Evolutionary conservation across 2,888 invertebrate species (phyloP).

Genomic region (Pheosia gnoma): DNA sequence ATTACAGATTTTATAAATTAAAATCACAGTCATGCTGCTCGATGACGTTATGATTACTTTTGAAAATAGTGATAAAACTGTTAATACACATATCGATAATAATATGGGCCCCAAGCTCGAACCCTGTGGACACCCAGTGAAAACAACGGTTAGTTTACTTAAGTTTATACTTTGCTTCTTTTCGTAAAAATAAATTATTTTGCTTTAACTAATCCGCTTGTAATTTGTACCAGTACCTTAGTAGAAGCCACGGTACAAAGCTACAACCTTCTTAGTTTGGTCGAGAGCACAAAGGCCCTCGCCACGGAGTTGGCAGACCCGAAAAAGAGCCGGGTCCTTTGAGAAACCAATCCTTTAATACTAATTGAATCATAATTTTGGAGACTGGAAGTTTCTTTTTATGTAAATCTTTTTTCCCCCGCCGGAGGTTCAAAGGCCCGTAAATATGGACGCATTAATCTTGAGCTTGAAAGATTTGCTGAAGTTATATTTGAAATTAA

Average conservation of each 20-base stretch:
- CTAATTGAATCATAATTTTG: conserved; percentile 84
- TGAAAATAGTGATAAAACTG: no score
- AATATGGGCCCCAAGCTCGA: conserved; percentile 35
- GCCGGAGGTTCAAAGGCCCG: conserved; percentile 68
- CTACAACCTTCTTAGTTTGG: conserved; percentile 76
- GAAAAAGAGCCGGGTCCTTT: conserved; percentile 77
- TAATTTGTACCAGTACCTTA: conserved; percentile 66
- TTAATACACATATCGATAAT: conserved; percentile 17
- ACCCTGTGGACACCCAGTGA: conserved; percentile 36
- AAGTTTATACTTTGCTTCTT: conserved; percentile 34
- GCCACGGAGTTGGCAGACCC: conserved; percentile 69
- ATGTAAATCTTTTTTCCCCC: conserved; percentile 80
- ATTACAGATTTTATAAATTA: no score
- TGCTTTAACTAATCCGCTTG: conserved; percentile 54
- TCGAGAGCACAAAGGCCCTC: conserved; percentile 76
- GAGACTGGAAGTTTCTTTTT: conserved; percentile 81
- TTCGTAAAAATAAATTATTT: conserved; percentile 14
- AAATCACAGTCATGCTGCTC: no score
- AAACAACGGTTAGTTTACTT: conserved; percentile 35
- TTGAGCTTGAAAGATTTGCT: conserved; percentile 64
- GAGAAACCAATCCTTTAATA: conserved; percentile 81
- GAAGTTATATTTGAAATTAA: conserved; percentile 63
- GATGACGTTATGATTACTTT: no score
- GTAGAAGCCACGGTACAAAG: conserved; percentile 68
- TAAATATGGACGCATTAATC: conserved; percentile 71